Percentiles rank a stretch among this genome's conserved stretches.
These are phyloP conservation scores for Hyles euphorbiae DNA, from an alignment of 1,140 invertebrate genomes.

Conservation along the genomic window DNA sequence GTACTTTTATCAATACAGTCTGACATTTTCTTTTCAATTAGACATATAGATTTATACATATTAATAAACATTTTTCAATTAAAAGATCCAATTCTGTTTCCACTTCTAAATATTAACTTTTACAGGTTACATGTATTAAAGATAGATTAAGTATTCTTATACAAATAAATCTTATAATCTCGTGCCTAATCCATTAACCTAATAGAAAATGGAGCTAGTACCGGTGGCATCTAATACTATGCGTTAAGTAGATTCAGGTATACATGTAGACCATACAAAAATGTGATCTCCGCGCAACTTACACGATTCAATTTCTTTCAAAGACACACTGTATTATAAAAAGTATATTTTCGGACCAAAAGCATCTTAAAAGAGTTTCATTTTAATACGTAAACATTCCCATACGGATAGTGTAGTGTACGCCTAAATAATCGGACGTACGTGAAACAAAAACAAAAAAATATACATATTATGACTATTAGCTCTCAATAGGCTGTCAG, in stretches of 20 bases:
- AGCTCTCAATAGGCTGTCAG: conserved; percentile 64
- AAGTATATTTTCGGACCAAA: conserved; percentile 43
- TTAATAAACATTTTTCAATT: too few relatives aligned
- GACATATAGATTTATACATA: too few relatives aligned
- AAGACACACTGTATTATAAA: conserved; percentile 19
- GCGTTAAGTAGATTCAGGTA: conserved; percentile 5
- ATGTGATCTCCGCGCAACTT: conserved; percentile 8
- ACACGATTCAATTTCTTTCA: conserved; percentile 23
- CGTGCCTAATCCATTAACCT: too few relatives aligned
- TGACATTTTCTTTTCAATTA: too few relatives aligned
- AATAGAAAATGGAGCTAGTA: too few relatives aligned
- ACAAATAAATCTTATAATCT: too few relatives aligned
- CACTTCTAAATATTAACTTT: too few relatives aligned
- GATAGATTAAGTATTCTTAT: too few relatives aligned
- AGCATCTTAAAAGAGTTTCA: conserved; percentile 44
- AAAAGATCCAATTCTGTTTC: too few relatives aligned
- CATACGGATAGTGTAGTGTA: conserved; percentile 50
- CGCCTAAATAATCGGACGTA: conserved; percentile 53
- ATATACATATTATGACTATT: conserved; percentile 68
- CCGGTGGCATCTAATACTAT: not conserved
- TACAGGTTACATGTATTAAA: too few relatives aligned
- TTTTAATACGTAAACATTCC: conserved; percentile 66
- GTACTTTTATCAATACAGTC: too few relatives aligned
- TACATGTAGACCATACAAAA: conserved; percentile 8
- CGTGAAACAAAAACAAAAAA: conserved; percentile 42